These are phyloP conservation scores for Drosophila pseudoobscura DNA, from an alignment of 1,140 invertebrate genomes.

Conservation along the genomic window DNA sequence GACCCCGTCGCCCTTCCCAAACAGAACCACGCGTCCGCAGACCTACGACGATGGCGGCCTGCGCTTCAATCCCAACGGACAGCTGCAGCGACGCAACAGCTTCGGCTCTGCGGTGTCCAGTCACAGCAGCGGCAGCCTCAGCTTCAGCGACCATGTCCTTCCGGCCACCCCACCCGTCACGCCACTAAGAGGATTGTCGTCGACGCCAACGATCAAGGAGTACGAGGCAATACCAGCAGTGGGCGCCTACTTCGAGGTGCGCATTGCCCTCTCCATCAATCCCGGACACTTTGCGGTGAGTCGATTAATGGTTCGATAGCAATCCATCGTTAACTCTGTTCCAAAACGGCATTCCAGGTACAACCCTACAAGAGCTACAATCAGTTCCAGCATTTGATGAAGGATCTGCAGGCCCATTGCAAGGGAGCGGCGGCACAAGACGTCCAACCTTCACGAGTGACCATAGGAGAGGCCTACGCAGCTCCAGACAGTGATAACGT, in stretches of 20 bases:
- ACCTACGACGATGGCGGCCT: constrained; percentile 54
- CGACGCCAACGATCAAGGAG: constrained; percentile 55
- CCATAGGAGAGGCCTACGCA: constrained; percentile 73
- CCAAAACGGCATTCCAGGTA: constrained; percentile 37
- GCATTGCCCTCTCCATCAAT: constrained; percentile 71
- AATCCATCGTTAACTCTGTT: too few relatives aligned
- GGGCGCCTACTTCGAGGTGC: constrained; percentile 74
- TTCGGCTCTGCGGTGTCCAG: constrained; percentile 63
- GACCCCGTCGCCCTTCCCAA: neutral
- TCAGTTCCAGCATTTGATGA: constrained; percentile 70
- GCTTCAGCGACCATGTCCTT: constrained; percentile 24
- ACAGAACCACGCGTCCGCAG: constrained; percentile 53
- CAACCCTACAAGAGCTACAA: constrained; percentile 79
- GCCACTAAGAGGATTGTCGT: constrained; percentile 37
- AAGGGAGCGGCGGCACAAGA: constrained; percentile 31
- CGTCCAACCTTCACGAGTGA: constrained; percentile 37
- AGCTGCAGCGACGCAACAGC: constrained; percentile 55
- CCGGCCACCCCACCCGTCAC: constrained; percentile 48
- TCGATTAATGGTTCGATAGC: neutral
- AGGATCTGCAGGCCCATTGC: constrained; percentile 71
- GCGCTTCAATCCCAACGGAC: constrained; percentile 51
- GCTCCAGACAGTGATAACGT: constrained; percentile 63
- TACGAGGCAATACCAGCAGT: constrained; percentile 67
- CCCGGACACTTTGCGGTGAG: constrained; percentile 74
- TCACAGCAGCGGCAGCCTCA: constrained; percentile 59